Base-by-base conservation (phyloP, 1,140 invertebrate species). In the Drosophila trapezifrons region DNA sequence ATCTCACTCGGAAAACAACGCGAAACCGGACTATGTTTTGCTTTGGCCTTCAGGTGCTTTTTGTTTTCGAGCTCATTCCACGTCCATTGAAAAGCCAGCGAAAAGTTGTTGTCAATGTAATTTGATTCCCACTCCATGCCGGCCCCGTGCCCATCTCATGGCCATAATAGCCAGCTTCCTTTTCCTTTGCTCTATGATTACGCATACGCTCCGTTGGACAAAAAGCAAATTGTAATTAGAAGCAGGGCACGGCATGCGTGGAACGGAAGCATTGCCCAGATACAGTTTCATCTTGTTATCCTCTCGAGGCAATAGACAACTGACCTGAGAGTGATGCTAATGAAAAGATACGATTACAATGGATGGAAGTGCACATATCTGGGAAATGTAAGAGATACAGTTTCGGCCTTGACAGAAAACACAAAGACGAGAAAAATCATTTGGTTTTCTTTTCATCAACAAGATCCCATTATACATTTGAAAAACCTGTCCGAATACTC, bases 211-310 rank as follows among this genome's bases (percentile, higher is more conserved):
- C 70, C 64, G 82, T 82, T 82, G 79, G 56, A 22, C 79, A 73
- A 64, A 76, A 54, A 54, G 71, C 79, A 78, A 78, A 78, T 79
- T 63, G 79, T 83, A 86, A 86, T 86, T 87, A 86, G 76, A 87
- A 55, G 47, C 71, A 76, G 43, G 62, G 71, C 52, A 46, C 45
- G 46, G 20, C 18, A 27, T 69, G 65, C 32, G 62, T 40, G 20
- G 12, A 35, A 25, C 25, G 20, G 22, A 54, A 45, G n/a, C 32
- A 20, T 18, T 40, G 13, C 54, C 54, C 25, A 57, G 25, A 59
- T 42, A 60, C 59, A 27, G 15, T 58, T 63, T 35, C 29, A 25
- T 43, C 56, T 25, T 25, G 37, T 43, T 40, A 27, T 18, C n/a
- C 18, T 15, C 15, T 38, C 18, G 37, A 43, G 54, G 20, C 56